Evolutionary conservation across 2,797 vertebrate species (phyloP), one percentile per base, ranked within the genome.

Genomic region (Hephaestus fuliginosus): DNA sequence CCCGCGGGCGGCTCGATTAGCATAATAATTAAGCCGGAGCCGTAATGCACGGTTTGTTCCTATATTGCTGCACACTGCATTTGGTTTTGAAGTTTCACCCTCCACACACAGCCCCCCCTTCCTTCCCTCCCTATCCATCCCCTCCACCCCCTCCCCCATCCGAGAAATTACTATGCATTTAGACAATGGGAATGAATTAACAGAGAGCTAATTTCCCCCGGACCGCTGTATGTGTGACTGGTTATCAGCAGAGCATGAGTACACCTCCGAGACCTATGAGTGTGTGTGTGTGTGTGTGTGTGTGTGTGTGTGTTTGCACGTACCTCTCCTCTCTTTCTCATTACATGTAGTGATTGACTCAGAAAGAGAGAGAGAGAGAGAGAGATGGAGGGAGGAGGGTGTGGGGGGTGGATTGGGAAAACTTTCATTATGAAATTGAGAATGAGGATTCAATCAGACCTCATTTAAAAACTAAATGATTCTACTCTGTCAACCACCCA

Each of bases 1-100:
- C 78, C 85, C 5, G 41, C 36, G 5, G 90, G 88, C 61, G 15
- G 56, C 62, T 78, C 51, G 7, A 94, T 93, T 93, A 91, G 86
- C 91, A 93, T 93, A 93, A 93, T 93, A 92, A 92, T 90, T 90
- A 93, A 91, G 80, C 80, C 7, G 7, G 74, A 22, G 84, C 82
- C 61, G 80, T 88, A 91, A 91, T 85, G 87, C 87, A 69, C 85
- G 60, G 82, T 86, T 88, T 84, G 85, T 25, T 25, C 83, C 82
- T 81, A 62, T 72, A 81, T 68, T 62, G 76, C 86, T 80, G 71
- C 74, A 70, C 63, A 65, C 69, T 76, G 86, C 68, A 72, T 83
- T 81, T 28, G 62, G 66, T 85, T 91, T 86, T 86, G 87, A 89
- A 84, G 84, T 85, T 69, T 74, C n/a, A 17, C 28, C 76, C 44